These are phyloP conservation scores for Chymomyza costata DNA, from an alignment of 1,140 invertebrate species.

Conservation along the genomic window DNA sequence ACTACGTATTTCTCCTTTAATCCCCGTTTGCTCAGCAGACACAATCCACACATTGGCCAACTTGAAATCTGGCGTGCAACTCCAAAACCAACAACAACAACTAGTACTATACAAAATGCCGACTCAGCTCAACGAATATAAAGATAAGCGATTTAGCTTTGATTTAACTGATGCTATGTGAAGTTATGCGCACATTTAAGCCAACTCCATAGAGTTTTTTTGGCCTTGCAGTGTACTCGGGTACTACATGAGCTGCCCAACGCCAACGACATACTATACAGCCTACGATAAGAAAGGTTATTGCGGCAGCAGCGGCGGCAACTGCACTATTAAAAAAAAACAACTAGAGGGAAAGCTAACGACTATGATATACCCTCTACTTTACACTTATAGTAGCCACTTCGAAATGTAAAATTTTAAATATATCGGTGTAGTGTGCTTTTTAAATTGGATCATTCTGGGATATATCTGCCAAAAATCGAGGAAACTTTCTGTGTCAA, in stretches of 20 bases:
- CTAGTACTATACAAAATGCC: constrained; percentile 40
- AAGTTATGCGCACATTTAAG: constrained; percentile 45
- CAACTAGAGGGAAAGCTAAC: background rate
- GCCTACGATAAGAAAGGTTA: constrained; percentile 56
- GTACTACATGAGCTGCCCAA: constrained; percentile 6
- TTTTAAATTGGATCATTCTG: no score
- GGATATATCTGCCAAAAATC: no score
- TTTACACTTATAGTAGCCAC: no score
- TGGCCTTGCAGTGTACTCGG: constrained; percentile 3
- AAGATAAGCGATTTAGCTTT: constrained; percentile 65
- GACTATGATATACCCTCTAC: no score
- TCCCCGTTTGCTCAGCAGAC: constrained; percentile 24
- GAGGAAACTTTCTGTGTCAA: no score
- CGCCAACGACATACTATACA: constrained; percentile 29
- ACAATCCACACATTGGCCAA: constrained; percentile 49
- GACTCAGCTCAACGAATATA: constrained; percentile 39
- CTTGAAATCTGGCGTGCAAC: constrained; percentile 17
- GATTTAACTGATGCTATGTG: constrained; percentile 69
- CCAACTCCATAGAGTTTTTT: constrained; percentile 2
- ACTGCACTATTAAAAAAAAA: constrained; percentile 36
- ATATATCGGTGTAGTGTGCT: no score
- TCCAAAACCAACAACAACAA: constrained; percentile 23
- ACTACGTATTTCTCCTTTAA: no score
- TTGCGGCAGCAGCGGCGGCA: constrained; percentile 22
- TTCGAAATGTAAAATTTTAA: no score